phyloP scores from a whole-genome alignment of 2,888 invertebrate genomes.

The Hedychridium roseum region DNA sequence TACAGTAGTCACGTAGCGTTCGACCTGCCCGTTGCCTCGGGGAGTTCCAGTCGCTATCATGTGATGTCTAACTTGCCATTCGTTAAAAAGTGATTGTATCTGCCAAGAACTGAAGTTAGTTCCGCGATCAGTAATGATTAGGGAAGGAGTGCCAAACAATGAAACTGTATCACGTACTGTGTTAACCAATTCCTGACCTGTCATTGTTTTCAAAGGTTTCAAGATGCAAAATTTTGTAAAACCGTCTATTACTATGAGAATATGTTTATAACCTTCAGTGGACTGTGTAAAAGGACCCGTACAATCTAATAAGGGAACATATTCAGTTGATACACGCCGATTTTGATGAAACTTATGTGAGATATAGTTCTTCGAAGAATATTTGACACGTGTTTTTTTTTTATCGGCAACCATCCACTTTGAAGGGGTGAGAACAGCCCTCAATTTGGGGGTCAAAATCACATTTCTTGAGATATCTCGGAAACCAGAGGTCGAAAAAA shows the following conservation, averaged over 20 bases:
- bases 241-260: background rate
- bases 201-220: background rate
- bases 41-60: constrained; percentile 36
- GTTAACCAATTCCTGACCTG: background rate
- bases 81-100: constrained; percentile 26
- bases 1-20: constrained; percentile 5
- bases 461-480: no score
- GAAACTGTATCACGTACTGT: constrained; percentile 17
- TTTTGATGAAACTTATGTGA: no score
- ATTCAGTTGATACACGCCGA: no score
- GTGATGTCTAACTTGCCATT: constrained; percentile 33
- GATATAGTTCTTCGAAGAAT: no score
- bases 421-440: no score
- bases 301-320: no score
- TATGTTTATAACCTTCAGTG: background rate
- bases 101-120: constrained; percentile 8
- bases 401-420: no score
- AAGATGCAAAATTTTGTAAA: background rate
- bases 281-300: constrained; percentile 11
- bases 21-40: constrained; percentile 29
- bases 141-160: background rate
- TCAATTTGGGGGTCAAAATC: no score
- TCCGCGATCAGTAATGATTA: constrained; percentile 2
- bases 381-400: no score
- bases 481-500: no score